These are phyloP conservation scores for Harlomillsia oculata DNA, from an alignment of 1,140 invertebrate species.

Conservation along the genomic window DNA sequence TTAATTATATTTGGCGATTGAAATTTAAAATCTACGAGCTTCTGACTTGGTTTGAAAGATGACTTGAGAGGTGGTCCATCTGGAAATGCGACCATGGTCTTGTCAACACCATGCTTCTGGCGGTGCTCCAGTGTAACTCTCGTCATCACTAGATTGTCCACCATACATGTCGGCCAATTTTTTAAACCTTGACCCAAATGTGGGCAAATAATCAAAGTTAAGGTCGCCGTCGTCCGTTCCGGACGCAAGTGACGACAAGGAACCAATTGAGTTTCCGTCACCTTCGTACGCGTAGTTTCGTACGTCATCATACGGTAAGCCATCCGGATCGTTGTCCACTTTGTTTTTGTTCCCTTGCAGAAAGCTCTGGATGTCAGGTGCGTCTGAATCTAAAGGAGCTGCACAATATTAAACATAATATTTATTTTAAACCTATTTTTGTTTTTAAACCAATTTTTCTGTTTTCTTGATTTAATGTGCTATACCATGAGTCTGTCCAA, in stretches of 20 bases:
- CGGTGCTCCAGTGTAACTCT: conserved; percentile 51
- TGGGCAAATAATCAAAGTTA: conserved; percentile 93
- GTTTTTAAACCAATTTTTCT: too few species aligned
- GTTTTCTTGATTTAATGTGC: too few species aligned
- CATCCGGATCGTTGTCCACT: conserved; percentile 79
- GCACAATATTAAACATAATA: conserved; percentile 20
- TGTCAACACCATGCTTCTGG: conserved; percentile 67
- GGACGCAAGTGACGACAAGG: conserved; percentile 82
- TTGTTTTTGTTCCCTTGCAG: conserved; percentile 77
- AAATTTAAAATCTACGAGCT: too few species aligned
- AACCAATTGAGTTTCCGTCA: conserved; percentile 83
- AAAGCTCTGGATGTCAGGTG: conserved; percentile 82
- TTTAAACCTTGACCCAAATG: conserved; percentile 90
- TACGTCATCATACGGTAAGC: conserved; percentile 85
- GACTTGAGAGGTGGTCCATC: background rate
- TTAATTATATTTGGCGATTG: too few species aligned
- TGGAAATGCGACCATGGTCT: too few species aligned
- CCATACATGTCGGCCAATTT: conserved; percentile 97
- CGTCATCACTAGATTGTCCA: conserved; percentile 71
- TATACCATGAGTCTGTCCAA: too few species aligned
- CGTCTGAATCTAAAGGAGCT: conserved; percentile 45
- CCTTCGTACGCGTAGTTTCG: conserved; percentile 94
- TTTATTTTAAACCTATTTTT: too few species aligned
- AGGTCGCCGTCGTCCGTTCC: conserved; percentile 87
- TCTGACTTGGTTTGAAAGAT: too few species aligned